phyloP scores from a whole-genome alignment of 2,888 invertebrate genomes.

The Drosophila greeni region DNA sequence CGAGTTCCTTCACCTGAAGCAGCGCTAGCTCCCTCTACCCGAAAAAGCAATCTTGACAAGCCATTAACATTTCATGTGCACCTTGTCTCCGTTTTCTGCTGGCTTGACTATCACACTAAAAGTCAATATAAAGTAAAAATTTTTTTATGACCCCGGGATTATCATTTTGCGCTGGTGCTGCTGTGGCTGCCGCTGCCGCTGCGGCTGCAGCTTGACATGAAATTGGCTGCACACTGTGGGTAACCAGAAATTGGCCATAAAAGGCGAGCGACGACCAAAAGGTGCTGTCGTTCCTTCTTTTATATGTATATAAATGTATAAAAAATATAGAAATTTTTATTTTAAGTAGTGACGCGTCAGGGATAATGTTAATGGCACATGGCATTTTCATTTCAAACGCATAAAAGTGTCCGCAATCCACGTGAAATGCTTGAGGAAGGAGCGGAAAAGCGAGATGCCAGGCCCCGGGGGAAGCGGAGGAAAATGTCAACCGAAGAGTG shows the following conservation, averaged over 20 bases:
- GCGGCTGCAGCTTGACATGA: constrained; percentile 66
- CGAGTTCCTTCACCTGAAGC: constrained; percentile 16
- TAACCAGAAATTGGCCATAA: constrained; percentile 73
- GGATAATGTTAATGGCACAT: constrained; percentile 75
- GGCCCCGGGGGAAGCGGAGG: constrained; percentile 1
- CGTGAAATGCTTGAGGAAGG: constrained; percentile 49
- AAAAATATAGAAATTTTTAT: constrained; percentile 72
- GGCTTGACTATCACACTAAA: constrained; percentile 69
- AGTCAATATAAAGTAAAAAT: constrained; percentile 73
- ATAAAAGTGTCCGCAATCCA: constrained; percentile 65
- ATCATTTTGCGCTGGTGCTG: constrained; percentile 61
- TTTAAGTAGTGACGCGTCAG: constrained; percentile 73
- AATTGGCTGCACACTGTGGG: constrained; percentile 71
- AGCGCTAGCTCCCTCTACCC: constrained; percentile 15
- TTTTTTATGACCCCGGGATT: constrained; percentile 73
- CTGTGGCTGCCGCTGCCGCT: constrained; percentile 8
- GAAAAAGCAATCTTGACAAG: constrained; percentile 67
- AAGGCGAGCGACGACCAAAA: constrained; percentile 63
- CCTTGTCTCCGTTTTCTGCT: constrained; percentile 59
- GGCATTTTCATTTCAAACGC: constrained; percentile 73
- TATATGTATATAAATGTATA: constrained; percentile 47
- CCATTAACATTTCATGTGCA: constrained; percentile 73
- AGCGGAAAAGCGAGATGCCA: constrained; percentile 3
- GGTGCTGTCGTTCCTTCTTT: constrained; percentile 47
- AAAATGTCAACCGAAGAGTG: constrained; percentile 32